Evolutionary conservation across 1,140 invertebrate genomes (phyloP).

Genomic region (Scaptomyza montana): DNA sequence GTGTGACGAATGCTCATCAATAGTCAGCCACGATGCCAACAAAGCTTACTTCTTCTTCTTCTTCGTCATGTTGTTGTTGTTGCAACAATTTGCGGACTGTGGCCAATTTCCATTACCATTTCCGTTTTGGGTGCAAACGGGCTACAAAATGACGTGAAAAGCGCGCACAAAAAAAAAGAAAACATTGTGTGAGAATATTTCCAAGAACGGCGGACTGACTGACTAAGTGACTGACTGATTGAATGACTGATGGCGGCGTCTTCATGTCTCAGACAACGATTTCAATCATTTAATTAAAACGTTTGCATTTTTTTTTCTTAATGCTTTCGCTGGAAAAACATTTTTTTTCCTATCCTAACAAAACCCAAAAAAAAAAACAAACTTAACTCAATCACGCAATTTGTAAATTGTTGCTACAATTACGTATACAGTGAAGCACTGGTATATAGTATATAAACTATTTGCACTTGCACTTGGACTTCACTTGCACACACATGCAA

Average conservation of each 20-base stretch:
- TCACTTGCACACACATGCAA: constrained; percentile 12
- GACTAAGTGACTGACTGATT: constrained; percentile 41
- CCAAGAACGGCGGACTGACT: constrained; percentile 56
- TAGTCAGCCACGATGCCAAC: constrained; percentile 7
- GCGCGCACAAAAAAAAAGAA: constrained; percentile 9
- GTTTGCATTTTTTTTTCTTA: constrained; percentile 66
- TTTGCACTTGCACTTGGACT: constrained; percentile 30
- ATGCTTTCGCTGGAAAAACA: constrained; percentile 65
- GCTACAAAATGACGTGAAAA: constrained; percentile 46
- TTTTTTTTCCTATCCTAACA: constrained; percentile 13
- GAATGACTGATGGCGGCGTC: neutral
- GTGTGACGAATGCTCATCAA: constrained; percentile 71
- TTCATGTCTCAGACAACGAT: constrained; percentile 38
- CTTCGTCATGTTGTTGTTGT: neutral
- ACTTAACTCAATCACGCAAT: constrained; percentile 55
- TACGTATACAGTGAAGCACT: constrained; percentile 30
- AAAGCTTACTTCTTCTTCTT: no score
- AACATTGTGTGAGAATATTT: constrained; percentile 69
- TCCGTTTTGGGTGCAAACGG: constrained; percentile 38
- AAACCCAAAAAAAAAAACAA: neutral
- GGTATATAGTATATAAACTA: constrained; percentile 18
- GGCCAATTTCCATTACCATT: constrained; percentile 75
- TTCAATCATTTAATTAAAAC: constrained; percentile 79
- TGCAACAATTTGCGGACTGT: constrained; percentile 38
- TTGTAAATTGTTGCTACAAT: constrained; percentile 69